A percentile compares a stretch with the other conserved stretches of the same genome.
Conservation (phyloP, 2,888 invertebrate genomes). For the Cephus spinipes region DNA sequence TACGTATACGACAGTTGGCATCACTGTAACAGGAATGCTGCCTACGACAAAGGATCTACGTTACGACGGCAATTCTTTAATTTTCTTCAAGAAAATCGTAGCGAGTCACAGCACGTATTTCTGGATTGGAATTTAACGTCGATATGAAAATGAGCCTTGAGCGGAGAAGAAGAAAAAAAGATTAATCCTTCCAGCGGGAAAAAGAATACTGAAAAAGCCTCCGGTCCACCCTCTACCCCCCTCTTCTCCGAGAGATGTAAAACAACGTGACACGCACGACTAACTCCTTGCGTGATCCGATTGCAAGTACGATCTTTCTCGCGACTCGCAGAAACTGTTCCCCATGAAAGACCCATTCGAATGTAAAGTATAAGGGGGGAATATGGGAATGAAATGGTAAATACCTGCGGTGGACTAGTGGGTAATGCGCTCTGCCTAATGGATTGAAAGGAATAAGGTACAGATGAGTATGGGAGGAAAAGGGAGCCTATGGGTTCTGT, state of each 20-base stretch:
- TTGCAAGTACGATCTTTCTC: not conserved
- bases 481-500: not conserved
- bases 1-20: not conserved
- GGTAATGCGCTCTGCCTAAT: constrained; percentile 44
- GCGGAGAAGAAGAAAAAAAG: not conserved
- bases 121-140: not conserved
- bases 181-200: not conserved
- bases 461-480: not conserved
- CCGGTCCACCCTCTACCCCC: not conserved
- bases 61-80: not conserved
- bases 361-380: constrained; percentile 30
- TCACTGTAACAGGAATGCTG: not conserved
- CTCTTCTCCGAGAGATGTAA: not conserved
- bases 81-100: not conserved
- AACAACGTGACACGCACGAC: not conserved
- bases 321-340: not conserved
- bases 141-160: not conserved
- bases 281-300: not conserved
- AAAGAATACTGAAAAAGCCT: not conserved
- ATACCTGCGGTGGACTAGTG: constrained; percentile 36
- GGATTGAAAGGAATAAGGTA: constrained; percentile 49
- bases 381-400: constrained; percentile 40
- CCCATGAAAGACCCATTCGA: constrained; percentile 24
- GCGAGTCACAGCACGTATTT: not conserved
- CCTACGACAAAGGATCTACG: not conserved